These are phyloP conservation scores for Prinia subflava DNA, from an alignment of 2,113 vertebrate species.

Conservation along the genomic window DNA sequence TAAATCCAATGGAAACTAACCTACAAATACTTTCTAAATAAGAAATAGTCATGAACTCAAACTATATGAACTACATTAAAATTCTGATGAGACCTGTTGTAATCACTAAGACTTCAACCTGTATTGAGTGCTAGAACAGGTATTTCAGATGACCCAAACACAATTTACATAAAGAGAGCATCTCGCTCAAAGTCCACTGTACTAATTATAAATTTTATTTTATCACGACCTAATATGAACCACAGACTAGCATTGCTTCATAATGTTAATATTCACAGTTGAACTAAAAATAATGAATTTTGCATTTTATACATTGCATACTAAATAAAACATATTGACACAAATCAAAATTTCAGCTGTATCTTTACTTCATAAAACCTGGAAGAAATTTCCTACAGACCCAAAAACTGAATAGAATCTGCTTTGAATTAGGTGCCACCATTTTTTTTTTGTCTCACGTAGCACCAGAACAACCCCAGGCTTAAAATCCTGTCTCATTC, in stretches of 20 bases:
- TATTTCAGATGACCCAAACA: not conserved
- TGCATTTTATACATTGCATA: not conserved
- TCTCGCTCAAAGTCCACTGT: not conserved
- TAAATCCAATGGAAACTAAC: not conserved
- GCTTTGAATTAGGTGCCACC: not conserved
- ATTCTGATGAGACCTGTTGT: not conserved
- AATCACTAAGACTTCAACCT: not conserved
- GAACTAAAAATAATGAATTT: not conserved
- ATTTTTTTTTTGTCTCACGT: not conserved
- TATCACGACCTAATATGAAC: not conserved
- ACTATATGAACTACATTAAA: not conserved
- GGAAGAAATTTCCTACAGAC: not conserved
- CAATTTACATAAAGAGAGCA: not conserved
- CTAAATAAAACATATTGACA: not conserved
- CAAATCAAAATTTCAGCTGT: not conserved
- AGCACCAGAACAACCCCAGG: not conserved
- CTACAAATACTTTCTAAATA: not conserved
- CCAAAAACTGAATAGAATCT: not conserved
- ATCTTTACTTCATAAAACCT: not conserved
- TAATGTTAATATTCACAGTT: not conserved
- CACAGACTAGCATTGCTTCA: not conserved
- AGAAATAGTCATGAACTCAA: not conserved
- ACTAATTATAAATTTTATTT: not conserved
- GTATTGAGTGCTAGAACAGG: not conserved
- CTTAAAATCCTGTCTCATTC: not conserved